Base-by-base conservation (phyloP, 2,888 invertebrate genomes). In the Machimus atricapillus region DNA sequence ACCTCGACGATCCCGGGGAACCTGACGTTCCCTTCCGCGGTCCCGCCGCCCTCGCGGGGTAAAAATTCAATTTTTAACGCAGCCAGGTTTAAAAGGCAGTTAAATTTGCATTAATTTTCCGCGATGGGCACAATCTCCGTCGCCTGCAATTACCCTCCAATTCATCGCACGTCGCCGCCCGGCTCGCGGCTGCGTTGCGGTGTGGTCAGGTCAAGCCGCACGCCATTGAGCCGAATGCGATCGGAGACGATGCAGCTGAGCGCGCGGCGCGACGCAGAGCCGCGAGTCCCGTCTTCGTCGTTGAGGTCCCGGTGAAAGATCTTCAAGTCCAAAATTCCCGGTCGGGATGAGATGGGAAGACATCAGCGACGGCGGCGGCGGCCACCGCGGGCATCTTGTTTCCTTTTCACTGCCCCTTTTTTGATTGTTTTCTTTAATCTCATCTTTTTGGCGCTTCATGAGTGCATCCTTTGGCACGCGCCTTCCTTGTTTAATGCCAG, bases 331-430 rank as follows among this genome's bases (percentile, higher is more conserved):
- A 34, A 74, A 76, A 27, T 66, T 66, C 27, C 66, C 23, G 78
- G 78, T 43, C 79, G 46, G 79, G 79, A 52, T 52, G n/a, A 79
- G n/a, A 79, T 79, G 52, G 79, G 79, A 31, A 79, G 56, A n/a
- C n/a, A n/a, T n/a, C n/a, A n/a, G n/a, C n/a, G 46, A 19, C 79
- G 16, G 73, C n/a, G 23, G 27, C 31, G 8, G 73, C 73, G 31
- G 23, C 12, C 34, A 34, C 34, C 76, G 76, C 34, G 40, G 8
- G 37, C 37, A 76, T 34, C 34, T 76, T 37, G 66, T 88, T 86
- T 88, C 89, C 74, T 88, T 81, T n/a, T 74, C 87, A 81, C 83
- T 23, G 37, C 78, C 40, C 52, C 66, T 87, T 40, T 40, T 86
- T 79, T 87, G 76, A 86, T 76, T 86, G 52, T 40, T 86, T 79